Conservation (phyloP, 2,113 vertebrate genomes). For the Sebastes schlegelii region DNA sequence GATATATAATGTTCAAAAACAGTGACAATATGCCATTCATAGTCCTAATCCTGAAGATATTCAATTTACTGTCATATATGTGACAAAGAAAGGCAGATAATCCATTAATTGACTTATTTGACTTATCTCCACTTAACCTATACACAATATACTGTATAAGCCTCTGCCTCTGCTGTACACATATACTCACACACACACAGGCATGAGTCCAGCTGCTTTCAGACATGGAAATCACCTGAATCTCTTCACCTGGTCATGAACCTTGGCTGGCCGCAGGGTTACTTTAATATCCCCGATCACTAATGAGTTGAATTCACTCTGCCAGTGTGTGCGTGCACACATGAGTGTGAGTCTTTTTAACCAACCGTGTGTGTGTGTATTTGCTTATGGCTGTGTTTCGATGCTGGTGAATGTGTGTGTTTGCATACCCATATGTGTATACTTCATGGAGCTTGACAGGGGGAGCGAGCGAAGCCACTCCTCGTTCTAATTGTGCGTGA, state of each 20-base stretch:
- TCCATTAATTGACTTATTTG: background rate
- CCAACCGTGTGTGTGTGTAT: background rate
- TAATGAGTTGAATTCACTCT: constrained; percentile 8
- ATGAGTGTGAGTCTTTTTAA: background rate
- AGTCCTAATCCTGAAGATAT: background rate
- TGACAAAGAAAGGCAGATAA: background rate
- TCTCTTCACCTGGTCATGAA: constrained; percentile 25
- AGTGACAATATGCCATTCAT: background rate
- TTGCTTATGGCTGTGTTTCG: background rate
- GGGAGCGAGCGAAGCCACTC: constrained; percentile 15
- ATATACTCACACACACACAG: background rate
- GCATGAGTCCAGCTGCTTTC: constrained; percentile 7
- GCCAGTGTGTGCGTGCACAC: background rate
- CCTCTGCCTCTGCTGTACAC: background rate
- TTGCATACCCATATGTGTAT: constrained; percentile 2
- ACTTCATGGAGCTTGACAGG: constrained; percentile 9
- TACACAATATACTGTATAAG: background rate
- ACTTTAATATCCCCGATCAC: constrained; percentile 1
- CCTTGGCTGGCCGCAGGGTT: constrained; percentile 15
- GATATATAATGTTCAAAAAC: background rate
- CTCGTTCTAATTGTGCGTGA: constrained; percentile 48
- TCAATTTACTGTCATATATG: background rate
- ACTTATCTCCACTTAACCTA: background rate
- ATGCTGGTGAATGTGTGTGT: background rate
- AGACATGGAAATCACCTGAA: background rate